Evolutionary conservation across 2,888 invertebrate genomes (phyloP).

Genomic region (Drosophila ustulata): DNA sequence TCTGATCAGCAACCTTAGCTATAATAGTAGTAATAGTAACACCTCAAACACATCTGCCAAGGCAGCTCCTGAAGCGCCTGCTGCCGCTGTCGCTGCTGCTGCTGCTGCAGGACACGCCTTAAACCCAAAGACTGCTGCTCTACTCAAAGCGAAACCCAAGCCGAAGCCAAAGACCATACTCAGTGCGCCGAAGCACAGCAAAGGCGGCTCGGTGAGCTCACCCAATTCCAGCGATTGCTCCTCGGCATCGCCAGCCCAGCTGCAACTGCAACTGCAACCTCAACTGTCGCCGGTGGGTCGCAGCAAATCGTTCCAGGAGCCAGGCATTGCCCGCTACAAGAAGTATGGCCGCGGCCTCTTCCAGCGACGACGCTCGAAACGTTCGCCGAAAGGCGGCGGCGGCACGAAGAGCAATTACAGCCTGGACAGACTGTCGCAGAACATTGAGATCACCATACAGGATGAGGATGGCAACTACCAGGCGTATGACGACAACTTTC

Average conservation of each 20-base stretch:
- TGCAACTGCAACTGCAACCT: constrained; percentile 42
- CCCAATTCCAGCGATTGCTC: constrained; percentile 83
- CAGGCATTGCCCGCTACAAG: constrained; percentile 77
- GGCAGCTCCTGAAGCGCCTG: constrained; percentile 15
- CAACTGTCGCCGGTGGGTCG: constrained; percentile 80
- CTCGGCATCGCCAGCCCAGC: constrained; percentile 72
- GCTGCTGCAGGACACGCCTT: constrained; percentile 51
- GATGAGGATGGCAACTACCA: constrained; percentile 84
- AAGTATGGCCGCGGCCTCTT: constrained; percentile 82
- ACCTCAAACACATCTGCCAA: constrained; percentile 79
- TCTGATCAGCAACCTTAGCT: constrained; percentile 84
- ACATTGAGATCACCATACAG: constrained; percentile 84
- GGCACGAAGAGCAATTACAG: constrained; percentile 81
- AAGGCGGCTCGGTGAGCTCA: constrained; percentile 76
- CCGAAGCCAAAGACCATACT: constrained; percentile 64
- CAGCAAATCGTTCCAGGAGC: constrained; percentile 85
- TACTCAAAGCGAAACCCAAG: constrained; percentile 69
- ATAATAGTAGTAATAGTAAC: constrained; percentile 85
- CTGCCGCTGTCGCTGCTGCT: constrained; percentile 9
- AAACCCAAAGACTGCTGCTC: constrained; percentile 80
- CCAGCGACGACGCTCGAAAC: constrained; percentile 83
- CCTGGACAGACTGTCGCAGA: constrained; percentile 83
- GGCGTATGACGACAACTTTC: constrained; percentile 83
- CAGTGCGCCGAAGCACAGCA: constrained; percentile 66
- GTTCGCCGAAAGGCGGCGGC: constrained; percentile 61